Evolutionary conservation across 2,888 invertebrate genomes (phyloP).

Genomic region (Campoplex nolae): DNA sequence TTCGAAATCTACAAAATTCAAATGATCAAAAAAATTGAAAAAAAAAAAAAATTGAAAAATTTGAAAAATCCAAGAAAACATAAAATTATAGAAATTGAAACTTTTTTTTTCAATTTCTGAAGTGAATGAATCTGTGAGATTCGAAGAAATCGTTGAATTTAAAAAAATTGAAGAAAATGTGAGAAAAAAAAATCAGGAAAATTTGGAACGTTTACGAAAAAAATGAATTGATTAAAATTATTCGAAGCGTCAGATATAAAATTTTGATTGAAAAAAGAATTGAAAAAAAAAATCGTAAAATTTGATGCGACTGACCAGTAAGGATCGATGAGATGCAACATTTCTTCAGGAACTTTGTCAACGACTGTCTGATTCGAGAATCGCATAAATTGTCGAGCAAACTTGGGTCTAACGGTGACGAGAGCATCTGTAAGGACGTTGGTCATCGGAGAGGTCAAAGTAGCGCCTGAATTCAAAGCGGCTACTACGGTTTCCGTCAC

Average conservation of each 20-base stretch:
- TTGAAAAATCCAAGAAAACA: too few relatives aligned
- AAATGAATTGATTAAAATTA: too few relatives aligned
- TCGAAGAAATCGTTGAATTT: too few relatives aligned
- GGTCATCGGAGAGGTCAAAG: slow-evolving; percentile 41
- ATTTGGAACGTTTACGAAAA: neutral
- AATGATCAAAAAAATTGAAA: too few relatives aligned
- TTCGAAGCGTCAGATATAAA: neutral
- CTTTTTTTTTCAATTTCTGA: too few relatives aligned
- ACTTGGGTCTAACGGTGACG: slow-evolving; percentile 76
- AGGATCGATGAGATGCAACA: slow-evolving; percentile 91
- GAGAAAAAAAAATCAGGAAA: neutral
- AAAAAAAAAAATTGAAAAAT: too few relatives aligned
- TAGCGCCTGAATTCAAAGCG: slow-evolving; percentile 25
- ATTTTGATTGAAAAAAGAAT: neutral
- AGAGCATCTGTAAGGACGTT: slow-evolving; percentile 66
- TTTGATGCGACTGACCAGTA: slow-evolving; percentile 80
- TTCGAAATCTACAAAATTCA: too few relatives aligned
- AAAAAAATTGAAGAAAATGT: too few relatives aligned
- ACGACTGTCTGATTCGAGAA: slow-evolving; percentile 91
- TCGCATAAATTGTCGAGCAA: slow-evolving; percentile 78
- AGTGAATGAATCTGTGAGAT: too few relatives aligned
- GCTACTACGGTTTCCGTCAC: slow-evolving; percentile 48
- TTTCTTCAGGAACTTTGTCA: slow-evolving; percentile 90
- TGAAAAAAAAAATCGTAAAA: neutral
- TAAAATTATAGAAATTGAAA: too few relatives aligned